phyloP scores from a whole-genome alignment of 2,888 invertebrate species.

The Chloromyia formosa region DNA sequence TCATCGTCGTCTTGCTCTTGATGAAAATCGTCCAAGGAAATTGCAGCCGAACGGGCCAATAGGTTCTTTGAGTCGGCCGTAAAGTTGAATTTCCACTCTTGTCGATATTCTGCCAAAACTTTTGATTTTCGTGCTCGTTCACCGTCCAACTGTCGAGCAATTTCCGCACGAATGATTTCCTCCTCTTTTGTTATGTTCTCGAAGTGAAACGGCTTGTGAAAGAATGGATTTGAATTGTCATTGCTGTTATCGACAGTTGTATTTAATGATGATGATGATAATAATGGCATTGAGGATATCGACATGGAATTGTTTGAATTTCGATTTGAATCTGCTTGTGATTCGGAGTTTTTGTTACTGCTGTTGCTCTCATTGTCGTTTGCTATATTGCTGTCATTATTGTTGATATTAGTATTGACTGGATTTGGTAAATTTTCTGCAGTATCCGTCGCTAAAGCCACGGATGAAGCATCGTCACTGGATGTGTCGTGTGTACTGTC shows the following conservation, averaged over 20 bases:
- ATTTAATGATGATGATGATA: slow-evolving; percentile 14
- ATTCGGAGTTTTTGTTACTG: slow-evolving; percentile 40
- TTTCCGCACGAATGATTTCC: slow-evolving; percentile 45
- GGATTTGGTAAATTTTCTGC: slow-evolving; percentile 20
- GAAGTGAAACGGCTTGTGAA: slow-evolving; percentile 46
- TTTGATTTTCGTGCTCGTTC: slow-evolving; percentile 61
- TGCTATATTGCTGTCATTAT: slow-evolving; percentile 29
- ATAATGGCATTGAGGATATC: neutral
- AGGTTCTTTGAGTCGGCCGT: slow-evolving; percentile 59
- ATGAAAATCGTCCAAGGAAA: slow-evolving; percentile 51
- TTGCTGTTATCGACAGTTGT: neutral
- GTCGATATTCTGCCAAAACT: slow-evolving; percentile 59
- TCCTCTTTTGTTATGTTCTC: slow-evolving; percentile 60
- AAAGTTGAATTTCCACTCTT: slow-evolving; percentile 59
- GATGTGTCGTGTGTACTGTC: slow-evolving; percentile 44
- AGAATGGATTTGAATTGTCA: slow-evolving; percentile 4
- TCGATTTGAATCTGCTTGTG: slow-evolving; percentile 22
- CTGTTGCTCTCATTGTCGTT: neutral
- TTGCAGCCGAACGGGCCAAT: slow-evolving; percentile 58
- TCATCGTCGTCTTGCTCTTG: slow-evolving; percentile 55
- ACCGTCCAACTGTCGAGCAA: slow-evolving; percentile 45
- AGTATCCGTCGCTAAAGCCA: slow-evolving; percentile 10
- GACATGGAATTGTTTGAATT: neutral
- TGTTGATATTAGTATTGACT: slow-evolving; percentile 36
- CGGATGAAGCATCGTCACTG: slow-evolving; percentile 21